Conservation (phyloP, 2,113 vertebrate species). For the Tylochromis polylepis region DNA sequence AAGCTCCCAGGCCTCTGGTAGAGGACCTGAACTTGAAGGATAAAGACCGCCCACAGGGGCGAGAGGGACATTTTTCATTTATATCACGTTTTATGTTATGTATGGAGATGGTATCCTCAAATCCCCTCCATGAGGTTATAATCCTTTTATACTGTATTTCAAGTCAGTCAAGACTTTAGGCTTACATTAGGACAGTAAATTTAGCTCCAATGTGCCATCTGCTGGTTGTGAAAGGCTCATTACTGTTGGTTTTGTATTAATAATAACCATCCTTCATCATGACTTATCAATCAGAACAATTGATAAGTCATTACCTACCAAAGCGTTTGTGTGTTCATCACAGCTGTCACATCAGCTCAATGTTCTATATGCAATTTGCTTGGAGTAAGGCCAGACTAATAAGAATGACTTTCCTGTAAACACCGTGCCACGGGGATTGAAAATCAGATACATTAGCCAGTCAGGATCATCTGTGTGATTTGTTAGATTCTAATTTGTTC, state of each 20-base stretch:
- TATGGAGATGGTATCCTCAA: not conserved
- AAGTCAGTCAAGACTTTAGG: not conserved
- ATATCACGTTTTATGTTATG: not conserved
- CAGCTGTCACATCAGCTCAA: not conserved
- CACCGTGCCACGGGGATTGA: not conserved
- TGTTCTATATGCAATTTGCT: not conserved
- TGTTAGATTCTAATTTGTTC: not conserved
- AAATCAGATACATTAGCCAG: not conserved
- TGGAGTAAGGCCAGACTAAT: not conserved
- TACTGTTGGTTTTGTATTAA: not conserved
- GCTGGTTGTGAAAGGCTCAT: slow-evolving; percentile 12
- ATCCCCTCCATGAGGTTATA: not conserved
- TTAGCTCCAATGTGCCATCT: slow-evolving; percentile 48
- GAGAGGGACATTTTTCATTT: not conserved
- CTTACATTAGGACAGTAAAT: not conserved
- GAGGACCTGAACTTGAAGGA: not conserved
- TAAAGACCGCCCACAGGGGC: not conserved
- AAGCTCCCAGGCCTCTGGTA: not conserved
- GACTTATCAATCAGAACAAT: not conserved
- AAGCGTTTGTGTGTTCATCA: not conserved
- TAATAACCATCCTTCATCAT: not conserved
- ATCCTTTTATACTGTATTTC: not conserved
- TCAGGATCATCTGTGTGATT: not conserved
- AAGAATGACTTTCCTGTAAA: not conserved
- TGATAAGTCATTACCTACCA: not conserved